Conservation (phyloP, 2,797 vertebrate species). For the Phoebastria nigripes region DNA sequence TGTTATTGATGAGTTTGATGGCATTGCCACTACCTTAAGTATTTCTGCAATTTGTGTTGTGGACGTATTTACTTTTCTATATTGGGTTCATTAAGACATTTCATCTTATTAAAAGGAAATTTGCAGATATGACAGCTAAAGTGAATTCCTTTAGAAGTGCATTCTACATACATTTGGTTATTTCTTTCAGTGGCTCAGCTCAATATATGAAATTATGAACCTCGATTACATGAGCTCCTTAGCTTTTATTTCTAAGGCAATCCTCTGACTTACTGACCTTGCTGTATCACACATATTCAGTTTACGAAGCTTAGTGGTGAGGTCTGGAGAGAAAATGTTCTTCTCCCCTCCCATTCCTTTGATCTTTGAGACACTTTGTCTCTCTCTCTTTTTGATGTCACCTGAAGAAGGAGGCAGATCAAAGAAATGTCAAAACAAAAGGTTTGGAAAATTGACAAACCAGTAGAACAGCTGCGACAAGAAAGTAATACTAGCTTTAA, state of each 20-base stretch:
- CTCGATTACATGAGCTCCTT: neutral
- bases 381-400: neutral
- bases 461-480: neutral
- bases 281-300: neutral
- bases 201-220: neutral
- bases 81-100: neutral
- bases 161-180: neutral
- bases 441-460: neutral
- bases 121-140: neutral
- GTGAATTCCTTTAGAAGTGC: neutral
- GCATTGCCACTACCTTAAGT: neutral
- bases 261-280: neutral
- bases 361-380: neutral
- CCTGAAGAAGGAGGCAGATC: neutral
- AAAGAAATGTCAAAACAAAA: neutral
- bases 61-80: neutral
- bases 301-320: neutral
- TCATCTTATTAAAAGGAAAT: neutral
- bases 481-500: neutral
- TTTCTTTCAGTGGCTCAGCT: neutral
- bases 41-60: neutral
- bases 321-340: neutral
- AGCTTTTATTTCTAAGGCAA: neutral
- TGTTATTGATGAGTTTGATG: neutral
- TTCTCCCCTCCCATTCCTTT: neutral